Conservation (phyloP, 2,797 vertebrate species). For the Tapera naevia region DNA sequence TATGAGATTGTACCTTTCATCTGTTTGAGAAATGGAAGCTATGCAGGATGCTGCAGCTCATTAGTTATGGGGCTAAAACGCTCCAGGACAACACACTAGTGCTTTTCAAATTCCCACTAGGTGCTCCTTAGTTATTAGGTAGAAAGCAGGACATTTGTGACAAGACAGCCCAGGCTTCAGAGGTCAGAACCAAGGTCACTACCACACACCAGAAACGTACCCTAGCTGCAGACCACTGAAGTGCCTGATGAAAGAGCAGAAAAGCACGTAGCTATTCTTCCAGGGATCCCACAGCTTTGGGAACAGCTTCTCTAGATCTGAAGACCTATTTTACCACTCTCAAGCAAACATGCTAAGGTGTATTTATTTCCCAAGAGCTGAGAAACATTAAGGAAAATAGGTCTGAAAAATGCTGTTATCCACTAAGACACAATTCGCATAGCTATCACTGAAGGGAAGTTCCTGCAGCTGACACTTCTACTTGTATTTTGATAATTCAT, state of each 20-base stretch:
- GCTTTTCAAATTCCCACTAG: conserved; percentile 12
- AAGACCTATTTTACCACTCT: not conserved
- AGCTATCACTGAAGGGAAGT: not conserved
- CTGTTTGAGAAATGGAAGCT: not conserved
- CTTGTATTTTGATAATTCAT: not conserved
- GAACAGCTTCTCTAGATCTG: not conserved
- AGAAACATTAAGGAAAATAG: not conserved
- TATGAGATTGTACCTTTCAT: not conserved
- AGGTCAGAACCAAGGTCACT: conserved; percentile 28
- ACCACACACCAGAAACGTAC: not conserved
- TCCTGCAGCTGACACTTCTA: not conserved
- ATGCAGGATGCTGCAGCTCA: conserved; percentile 10
- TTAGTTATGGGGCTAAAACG: not conserved
- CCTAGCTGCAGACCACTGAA: not conserved
- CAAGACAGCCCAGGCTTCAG: not conserved
- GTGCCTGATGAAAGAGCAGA: not conserved
- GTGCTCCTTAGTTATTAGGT: not conserved
- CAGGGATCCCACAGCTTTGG: not conserved
- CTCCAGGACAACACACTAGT: not conserved
- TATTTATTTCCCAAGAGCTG: not conserved
- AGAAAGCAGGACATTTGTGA: not conserved
- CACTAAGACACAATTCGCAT: not conserved
- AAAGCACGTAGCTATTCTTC: not conserved
- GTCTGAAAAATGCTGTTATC: not conserved
- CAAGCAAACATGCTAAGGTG: not conserved